Conservation (phyloP, 2,888 invertebrate species). For the Deroplatys truncata region DNA sequence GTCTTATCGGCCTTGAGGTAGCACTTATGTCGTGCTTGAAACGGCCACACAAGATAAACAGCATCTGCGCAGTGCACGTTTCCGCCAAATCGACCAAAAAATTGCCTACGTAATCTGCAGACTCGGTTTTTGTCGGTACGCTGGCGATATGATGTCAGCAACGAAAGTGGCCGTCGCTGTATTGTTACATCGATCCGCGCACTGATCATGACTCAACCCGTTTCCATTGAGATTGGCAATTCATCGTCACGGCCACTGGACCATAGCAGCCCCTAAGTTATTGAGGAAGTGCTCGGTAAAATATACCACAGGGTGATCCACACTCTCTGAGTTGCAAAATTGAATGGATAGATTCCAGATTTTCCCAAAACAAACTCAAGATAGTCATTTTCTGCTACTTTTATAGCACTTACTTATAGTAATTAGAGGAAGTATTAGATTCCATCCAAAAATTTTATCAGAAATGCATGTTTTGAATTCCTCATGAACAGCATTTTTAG, state of each 20-base stretch:
- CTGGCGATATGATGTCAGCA: neutral
- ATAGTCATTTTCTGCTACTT: no score
- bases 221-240: neutral
- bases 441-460: no score
- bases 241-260: neutral
- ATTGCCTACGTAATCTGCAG: neutral
- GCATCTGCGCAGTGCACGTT: neutral
- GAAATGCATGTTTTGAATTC: no score
- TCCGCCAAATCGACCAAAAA: neutral
- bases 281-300: no score
- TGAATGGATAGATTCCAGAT: no score
- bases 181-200: neutral
- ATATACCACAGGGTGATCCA: no score
- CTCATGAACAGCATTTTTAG: no score
- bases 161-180: neutral
- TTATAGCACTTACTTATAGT: no score
- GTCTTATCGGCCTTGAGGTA: neutral
- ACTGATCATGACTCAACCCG: no score
- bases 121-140: neutral
- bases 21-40: neutral
- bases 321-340: no score
- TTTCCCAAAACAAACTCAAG: no score
- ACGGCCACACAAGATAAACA: neutral
- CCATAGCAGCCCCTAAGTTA: neutral
- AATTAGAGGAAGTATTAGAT: no score